Base-by-base conservation (phyloP, 2,113 vertebrate species). In the Lycaon pictus region DNA sequence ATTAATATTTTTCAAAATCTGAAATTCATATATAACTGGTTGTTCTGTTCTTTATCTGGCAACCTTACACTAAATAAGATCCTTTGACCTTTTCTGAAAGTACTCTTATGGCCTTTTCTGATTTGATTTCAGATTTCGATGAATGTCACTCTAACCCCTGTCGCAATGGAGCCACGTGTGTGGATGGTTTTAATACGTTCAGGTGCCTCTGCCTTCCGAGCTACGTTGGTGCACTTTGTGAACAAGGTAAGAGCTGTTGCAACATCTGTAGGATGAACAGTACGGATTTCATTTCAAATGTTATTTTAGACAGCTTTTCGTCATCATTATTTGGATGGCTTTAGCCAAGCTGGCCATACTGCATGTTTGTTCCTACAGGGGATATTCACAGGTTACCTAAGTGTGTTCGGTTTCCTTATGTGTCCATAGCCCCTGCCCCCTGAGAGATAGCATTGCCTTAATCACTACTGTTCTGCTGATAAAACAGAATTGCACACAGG, bases 131-230 rank as follows among this genome's bases (percentile, higher is more conserved):
- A 99, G 99, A 99, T 97, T 98, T 99, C 13, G 99, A 99, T 96
- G 99, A 99, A 97, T 99, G 99, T 97, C 99, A 99, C 58, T 99
- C 99, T 82, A 99, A 99, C 81, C 99, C 99, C 3, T 99, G 99
- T 93, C 99, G 98, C 83, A 99, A 99, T 92, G 99, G 99, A 98
- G 99, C 99, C 67, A 99, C 99, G 0, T 99, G 99, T 89, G 95
- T 99, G 3, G 99, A 99, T 3, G 99, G 99, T 1, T 96, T 99
- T 90, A 99, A 99, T 96, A 99, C 98, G 6, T 99, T 99, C 96
- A 98, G 97, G 71, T 99, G 99, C 96, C 97, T 99, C 67, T 99
- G 99, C 97, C 99, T 99, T 23, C 99, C 99, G 60, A 99, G 99
- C 98, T 99, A 99, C 15, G 27, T 98, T 1, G 99, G 99, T 72